Percentiles rank a stretch among this genome's conserved stretches.
phyloP scores from a whole-genome alignment of 2,888 invertebrate genomes.

The Myathropa florea region DNA sequence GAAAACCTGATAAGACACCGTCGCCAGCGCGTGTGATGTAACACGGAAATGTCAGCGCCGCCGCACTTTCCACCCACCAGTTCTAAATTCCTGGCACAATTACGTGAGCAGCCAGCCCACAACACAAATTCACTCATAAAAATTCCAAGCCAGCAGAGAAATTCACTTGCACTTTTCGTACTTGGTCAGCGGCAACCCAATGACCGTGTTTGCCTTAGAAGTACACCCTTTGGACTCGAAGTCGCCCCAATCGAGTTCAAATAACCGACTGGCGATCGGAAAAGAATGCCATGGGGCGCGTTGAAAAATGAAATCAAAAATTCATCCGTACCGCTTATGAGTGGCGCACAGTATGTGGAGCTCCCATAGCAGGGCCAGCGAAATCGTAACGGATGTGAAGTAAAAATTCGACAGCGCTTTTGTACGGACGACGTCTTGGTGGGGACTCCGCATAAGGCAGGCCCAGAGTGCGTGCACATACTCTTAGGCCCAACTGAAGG shows the following conservation, averaged over 20 bases:
- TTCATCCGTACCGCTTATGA: neutral
- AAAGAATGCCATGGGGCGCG: constrained; percentile 43
- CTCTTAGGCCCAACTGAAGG: constrained; percentile 40
- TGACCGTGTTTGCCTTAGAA: constrained; percentile 54
- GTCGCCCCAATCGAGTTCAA: constrained; percentile 49
- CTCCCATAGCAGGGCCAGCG: constrained; percentile 49
- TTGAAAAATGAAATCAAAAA: constrained; percentile 63
- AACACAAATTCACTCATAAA: neutral
- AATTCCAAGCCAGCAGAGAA: constrained; percentile 46
- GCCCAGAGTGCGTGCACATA: constrained; percentile 43
- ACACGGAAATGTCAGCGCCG: constrained; percentile 15
- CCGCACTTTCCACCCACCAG: constrained; percentile 38
- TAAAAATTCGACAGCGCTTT: constrained; percentile 46
- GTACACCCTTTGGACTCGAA: constrained; percentile 11
- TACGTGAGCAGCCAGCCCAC: constrained; percentile 43
- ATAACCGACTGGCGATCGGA: constrained; percentile 45
- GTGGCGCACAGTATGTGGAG: constrained; percentile 5
- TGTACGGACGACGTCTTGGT: constrained; percentile 35
- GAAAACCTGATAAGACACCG: neutral
- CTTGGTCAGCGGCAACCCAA: constrained; percentile 54
- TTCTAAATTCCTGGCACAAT: constrained; percentile 65
- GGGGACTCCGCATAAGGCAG: constrained; percentile 39
- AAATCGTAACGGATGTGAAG: constrained; percentile 68
- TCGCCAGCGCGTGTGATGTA: constrained; percentile 23
- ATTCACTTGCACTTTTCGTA: constrained; percentile 68